Conservation (phyloP, 2,888 invertebrate species). For the Drosophila phalerata region DNA sequence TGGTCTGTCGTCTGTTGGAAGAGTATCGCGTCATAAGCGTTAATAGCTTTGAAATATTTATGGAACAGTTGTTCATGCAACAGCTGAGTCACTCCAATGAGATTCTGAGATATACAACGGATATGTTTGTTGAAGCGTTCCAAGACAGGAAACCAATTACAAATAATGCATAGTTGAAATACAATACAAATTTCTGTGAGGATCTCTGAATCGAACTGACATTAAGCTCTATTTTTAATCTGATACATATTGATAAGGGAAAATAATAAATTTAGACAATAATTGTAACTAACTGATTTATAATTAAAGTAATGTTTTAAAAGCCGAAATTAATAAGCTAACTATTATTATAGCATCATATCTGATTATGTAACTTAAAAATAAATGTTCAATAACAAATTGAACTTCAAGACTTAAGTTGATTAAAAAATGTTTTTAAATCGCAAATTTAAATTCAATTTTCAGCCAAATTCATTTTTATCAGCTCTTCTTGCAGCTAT, state of each 20-base stretch:
- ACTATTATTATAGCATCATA: neutral
- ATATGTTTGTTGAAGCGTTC: constrained; percentile 23
- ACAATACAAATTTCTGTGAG: constrained; percentile 1
- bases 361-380: neutral
- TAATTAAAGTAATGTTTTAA: no score
- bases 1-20: constrained; percentile 37
- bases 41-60: constrained; percentile 63
- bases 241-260: neutral
- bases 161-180: neutral
- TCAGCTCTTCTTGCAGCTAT: neutral
- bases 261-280: neutral
- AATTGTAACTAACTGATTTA: neutral
- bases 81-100: constrained; percentile 44
- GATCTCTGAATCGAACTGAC: neutral
- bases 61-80: constrained; percentile 48
- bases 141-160: constrained; percentile 30
- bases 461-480: neutral
- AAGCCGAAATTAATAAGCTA: no score
- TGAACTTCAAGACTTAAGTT: neutral
- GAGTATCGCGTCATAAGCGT: constrained; percentile 47
- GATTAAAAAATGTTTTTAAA: neutral
- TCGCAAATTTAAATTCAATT: neutral
- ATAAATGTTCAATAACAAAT: neutral
- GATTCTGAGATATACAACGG: constrained; percentile 8
- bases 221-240: constrained; percentile 7